Percentiles rank a stretch among this genome's conserved stretches.
Conservation (phyloP, 1,140 invertebrate species). For the Drosophila arawakana region DNA sequence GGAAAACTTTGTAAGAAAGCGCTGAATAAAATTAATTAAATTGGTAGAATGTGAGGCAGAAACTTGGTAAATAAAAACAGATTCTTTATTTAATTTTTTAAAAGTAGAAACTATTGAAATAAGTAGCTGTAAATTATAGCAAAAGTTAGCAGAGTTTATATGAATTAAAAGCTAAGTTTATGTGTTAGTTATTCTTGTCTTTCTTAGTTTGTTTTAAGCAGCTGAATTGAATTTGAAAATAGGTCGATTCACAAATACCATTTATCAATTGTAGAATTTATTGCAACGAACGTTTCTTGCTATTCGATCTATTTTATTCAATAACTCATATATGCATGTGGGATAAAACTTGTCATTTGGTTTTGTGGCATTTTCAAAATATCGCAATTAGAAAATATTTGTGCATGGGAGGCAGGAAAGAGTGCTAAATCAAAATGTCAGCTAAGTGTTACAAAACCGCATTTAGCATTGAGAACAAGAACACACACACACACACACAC, state of each 20-base stretch:
- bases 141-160: no score
- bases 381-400: conserved; percentile 44
- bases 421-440: conserved; percentile 50
- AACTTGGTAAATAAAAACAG: no score
- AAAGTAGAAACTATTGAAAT: no score
- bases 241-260: neutral
- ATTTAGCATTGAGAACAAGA: conserved; percentile 47
- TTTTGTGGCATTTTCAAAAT: conserved; percentile 36
- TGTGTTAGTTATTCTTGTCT: no score
- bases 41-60: neutral
- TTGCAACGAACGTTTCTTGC: neutral
- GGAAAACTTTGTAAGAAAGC: neutral
- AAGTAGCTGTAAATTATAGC: no score
- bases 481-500: conserved; percentile 20
- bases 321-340: neutral
- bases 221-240: neutral
- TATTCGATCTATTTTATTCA: neutral
- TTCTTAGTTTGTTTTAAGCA: no score
- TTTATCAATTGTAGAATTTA: conserved; percentile 8
- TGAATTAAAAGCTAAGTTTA: no score
- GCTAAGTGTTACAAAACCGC: conserved; percentile 45
- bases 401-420: conserved; percentile 1
- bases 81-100: no score
- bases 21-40: neutral
- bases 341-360: conserved; percentile 10